Percentiles rank a stretch among this genome's conserved stretches.
Evolutionary conservation across 2,797 vertebrate species (phyloP).

Genomic region (Enteromius unitaeniatus): DNA sequence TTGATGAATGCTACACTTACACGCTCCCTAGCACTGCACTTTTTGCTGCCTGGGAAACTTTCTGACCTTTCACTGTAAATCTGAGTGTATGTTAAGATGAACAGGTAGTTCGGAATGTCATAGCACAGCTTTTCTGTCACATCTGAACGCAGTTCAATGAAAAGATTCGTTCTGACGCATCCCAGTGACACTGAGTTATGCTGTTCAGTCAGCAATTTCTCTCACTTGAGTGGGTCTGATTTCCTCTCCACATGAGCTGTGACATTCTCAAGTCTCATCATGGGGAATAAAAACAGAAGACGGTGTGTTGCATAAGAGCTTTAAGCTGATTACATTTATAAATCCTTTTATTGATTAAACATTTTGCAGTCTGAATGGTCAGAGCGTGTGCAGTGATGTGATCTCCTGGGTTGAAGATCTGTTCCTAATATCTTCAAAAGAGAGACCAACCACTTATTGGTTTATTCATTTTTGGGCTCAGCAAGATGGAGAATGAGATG

Average conservation of each 20-base stretch:
- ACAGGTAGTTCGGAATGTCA: constrained; percentile 9
- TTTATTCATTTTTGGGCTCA: background rate
- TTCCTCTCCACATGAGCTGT: constrained; percentile 32
- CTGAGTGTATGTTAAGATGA: background rate
- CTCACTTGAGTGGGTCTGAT: constrained; percentile 34
- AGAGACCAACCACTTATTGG: background rate
- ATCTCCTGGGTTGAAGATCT: background rate
- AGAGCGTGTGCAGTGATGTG: background rate
- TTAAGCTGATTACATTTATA: constrained; percentile 41
- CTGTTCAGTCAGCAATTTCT: constrained; percentile 37
- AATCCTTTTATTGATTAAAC: constrained; percentile 47
- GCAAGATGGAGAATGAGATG: background rate
- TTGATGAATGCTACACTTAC: background rate
- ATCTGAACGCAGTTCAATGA: constrained; percentile 12
- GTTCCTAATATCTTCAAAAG: background rate
- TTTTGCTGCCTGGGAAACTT: constrained; percentile 3
- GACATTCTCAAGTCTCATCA: constrained; percentile 33
- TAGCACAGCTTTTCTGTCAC: constrained; percentile 36
- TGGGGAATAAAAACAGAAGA: constrained; percentile 13
- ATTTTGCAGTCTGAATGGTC: constrained; percentile 21
- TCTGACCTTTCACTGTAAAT: constrained; percentile 1
- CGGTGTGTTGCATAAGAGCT: constrained; percentile 33
- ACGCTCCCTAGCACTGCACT: background rate
- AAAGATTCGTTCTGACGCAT: constrained; percentile 9
- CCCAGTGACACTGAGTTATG: background rate